Evolutionary conservation across 1,140 invertebrate genomes (phyloP).

Genomic region (Diorhabda sublineata): DNA sequence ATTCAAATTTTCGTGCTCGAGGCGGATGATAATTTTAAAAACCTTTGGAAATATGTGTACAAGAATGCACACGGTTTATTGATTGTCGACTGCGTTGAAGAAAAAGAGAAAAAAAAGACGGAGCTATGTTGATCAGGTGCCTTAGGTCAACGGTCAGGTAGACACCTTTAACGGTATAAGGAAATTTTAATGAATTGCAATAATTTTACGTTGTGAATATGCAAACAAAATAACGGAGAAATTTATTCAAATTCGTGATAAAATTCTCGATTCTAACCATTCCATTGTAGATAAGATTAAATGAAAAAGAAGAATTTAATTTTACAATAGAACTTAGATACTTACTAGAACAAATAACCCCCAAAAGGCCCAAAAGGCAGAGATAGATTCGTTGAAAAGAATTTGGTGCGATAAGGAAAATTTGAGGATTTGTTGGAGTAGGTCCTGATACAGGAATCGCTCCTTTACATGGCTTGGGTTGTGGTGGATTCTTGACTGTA

Average conservation of each 20-base stretch:
- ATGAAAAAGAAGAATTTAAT: too few species aligned
- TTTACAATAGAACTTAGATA: too few species aligned
- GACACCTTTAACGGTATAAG: slow-evolving; percentile 5
- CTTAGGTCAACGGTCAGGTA: slow-evolving; percentile 19
- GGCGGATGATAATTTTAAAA: background rate
- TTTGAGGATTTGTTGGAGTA: too few species aligned
- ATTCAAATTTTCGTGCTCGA: background rate
- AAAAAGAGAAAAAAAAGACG: slow-evolving; percentile 2
- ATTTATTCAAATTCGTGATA: background rate
- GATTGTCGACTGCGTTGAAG: background rate
- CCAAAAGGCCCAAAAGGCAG: too few species aligned
- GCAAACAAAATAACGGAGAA: background rate
- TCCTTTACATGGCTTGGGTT: too few species aligned
- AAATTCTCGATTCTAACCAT: too few species aligned
- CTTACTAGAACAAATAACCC: too few species aligned
- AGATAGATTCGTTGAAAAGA: too few species aligned
- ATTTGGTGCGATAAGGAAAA: too few species aligned
- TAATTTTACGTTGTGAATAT: background rate
- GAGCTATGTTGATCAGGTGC: slow-evolving; percentile 8
- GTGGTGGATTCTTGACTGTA: too few species aligned
- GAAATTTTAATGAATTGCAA: background rate
- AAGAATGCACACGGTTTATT: background rate
- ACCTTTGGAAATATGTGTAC: background rate
- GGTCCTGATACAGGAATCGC: too few species aligned
- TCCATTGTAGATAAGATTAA: too few species aligned